Conservation (phyloP, 2,888 invertebrate species). For the Anodontia alba region DNA sequence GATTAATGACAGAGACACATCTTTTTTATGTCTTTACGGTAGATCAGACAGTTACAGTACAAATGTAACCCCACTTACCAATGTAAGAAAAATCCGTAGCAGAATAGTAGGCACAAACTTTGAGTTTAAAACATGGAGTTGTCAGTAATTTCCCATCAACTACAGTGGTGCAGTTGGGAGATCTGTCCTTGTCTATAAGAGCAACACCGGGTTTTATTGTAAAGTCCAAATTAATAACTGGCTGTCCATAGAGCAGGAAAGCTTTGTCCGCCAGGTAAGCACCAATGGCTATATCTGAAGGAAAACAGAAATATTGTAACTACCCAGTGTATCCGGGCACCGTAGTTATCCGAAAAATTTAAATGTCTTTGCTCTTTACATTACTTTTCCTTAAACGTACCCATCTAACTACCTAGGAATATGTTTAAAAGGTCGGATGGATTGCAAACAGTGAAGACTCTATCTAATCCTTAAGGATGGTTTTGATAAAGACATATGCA, state of each 20-base stretch:
- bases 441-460: too few species aligned
- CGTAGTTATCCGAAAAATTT: too few species aligned
- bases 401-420: too few species aligned
- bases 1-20: too few species aligned
- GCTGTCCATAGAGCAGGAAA: slow-evolving; percentile 64
- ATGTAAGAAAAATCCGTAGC: neutral
- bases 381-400: neutral
- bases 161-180: neutral
- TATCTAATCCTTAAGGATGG: too few species aligned
- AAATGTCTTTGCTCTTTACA: neutral
- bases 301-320: neutral
- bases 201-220: slow-evolving; percentile 30
- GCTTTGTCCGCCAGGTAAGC: slow-evolving; percentile 71
- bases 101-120: neutral
- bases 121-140: neutral
- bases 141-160: neutral
- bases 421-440: too few species aligned
- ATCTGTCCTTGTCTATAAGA: slow-evolving; percentile 42
- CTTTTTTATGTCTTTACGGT: too few species aligned
- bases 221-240: slow-evolving; percentile 67
- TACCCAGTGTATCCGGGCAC: neutral
- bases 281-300: slow-evolving; percentile 74
- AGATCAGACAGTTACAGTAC: too few species aligned
- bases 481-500: too few species aligned
- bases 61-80: too few species aligned